Evolutionary conservation across 1,140 invertebrate species (phyloP).

Genomic region (Drosophila ercepeae): DNA sequence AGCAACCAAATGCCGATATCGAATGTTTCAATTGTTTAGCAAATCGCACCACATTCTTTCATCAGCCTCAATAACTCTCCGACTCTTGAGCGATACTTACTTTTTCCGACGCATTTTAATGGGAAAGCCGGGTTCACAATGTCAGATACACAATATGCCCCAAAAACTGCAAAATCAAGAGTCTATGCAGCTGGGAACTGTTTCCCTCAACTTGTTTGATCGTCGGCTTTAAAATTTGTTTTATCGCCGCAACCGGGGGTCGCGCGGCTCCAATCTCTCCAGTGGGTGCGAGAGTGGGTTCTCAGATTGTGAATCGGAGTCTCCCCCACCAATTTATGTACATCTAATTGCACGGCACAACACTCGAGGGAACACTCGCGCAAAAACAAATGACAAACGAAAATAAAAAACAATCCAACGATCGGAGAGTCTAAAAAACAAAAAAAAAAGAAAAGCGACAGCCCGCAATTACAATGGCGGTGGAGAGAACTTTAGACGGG

Average conservation of each 20-base stretch:
- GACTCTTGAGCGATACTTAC: slow-evolving; percentile 29
- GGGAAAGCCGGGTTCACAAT: slow-evolving; percentile 10
- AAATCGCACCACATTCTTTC: slow-evolving; percentile 33
- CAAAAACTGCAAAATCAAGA: not conserved
- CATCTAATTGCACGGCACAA: slow-evolving; percentile 50
- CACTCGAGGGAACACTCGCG: slow-evolving; percentile 19
- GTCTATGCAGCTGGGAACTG: not conserved
- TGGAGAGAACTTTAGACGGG: slow-evolving; percentile 46
- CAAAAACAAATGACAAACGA: slow-evolving; percentile 23
- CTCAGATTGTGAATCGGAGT: not conserved
- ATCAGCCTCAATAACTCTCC: slow-evolving; percentile 13
- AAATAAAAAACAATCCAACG: slow-evolving; percentile 17
- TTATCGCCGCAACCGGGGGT: slow-evolving; percentile 10
- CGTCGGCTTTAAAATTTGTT: slow-evolving; percentile 13
- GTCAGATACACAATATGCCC: not conserved
- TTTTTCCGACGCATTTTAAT: slow-evolving; percentile 48
- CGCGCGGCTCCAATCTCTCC: slow-evolving; percentile 13
- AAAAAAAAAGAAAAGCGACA: slow-evolving; percentile 19
- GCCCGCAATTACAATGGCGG: slow-evolving; percentile 30
- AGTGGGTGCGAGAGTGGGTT: slow-evolving; percentile 8
- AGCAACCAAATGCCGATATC: slow-evolving; percentile 33
- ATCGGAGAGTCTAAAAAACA: slow-evolving; percentile 20
- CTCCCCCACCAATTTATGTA: slow-evolving; percentile 44
- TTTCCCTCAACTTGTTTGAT: slow-evolving; percentile 17
- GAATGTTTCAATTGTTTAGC: slow-evolving; percentile 18